These are phyloP conservation scores for Amblyopsis hoosieri DNA, from an alignment of 2,797 vertebrate species.

Conservation along the genomic window DNA sequence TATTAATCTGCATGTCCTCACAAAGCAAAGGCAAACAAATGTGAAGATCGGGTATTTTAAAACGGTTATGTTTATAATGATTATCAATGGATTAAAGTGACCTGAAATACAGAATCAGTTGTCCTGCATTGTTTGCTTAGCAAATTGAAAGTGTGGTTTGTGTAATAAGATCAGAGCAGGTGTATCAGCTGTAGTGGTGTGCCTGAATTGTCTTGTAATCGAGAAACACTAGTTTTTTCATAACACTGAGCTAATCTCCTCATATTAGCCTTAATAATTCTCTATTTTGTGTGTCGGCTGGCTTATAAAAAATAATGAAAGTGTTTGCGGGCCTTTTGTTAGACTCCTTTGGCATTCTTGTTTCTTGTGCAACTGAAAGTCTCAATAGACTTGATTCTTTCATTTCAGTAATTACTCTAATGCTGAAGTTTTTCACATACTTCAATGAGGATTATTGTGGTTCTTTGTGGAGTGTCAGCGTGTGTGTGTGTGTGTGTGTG, in stretches of 20 bases:
- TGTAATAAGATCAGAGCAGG: too few relatives aligned
- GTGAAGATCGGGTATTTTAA: background rate
- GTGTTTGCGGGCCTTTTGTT: conserved; percentile 33
- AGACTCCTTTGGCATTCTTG: conserved; percentile 35
- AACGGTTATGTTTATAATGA: background rate
- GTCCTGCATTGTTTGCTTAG: too few relatives aligned
- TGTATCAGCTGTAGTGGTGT: too few relatives aligned
- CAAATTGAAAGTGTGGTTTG: too few relatives aligned
- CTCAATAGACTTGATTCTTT: conserved; percentile 38
- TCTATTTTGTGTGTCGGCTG: conserved; percentile 44
- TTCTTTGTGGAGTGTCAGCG: conserved; percentile 14
- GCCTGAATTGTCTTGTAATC: too few relatives aligned
- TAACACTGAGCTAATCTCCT: too few relatives aligned
- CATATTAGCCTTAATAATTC: too few relatives aligned
- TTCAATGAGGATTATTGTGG: conserved; percentile 26
- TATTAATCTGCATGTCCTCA: conserved; percentile 11
- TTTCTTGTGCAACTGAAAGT: conserved; percentile 18
- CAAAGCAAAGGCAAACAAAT: conserved; percentile 16
- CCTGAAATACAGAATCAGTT: background rate
- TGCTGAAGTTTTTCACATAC: conserved; percentile 28
- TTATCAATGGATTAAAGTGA: background rate
- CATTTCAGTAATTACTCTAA: conserved; percentile 57
- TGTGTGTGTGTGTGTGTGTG: conserved; percentile 11
- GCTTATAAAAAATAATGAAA: conserved; percentile 34
- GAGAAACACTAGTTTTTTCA: too few relatives aligned